phyloP scores from a whole-genome alignment of 2,888 invertebrate genomes.

The Drosophila helvetica region DNA sequence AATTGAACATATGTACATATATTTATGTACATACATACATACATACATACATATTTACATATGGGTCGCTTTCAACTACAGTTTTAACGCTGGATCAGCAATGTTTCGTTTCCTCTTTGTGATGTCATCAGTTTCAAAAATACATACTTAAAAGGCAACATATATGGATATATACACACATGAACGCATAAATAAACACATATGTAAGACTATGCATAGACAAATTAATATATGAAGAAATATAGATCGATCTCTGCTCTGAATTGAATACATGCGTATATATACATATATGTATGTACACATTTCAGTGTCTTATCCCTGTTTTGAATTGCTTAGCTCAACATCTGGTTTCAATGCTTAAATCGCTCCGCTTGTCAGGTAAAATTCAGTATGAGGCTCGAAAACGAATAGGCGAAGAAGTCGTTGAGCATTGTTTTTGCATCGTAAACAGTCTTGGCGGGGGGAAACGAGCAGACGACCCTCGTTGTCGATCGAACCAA shows the following conservation, averaged over 20 bases:
- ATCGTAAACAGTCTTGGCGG: background rate
- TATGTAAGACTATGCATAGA: background rate
- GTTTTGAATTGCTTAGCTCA: background rate
- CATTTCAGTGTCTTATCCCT: background rate
- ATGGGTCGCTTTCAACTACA: background rate
- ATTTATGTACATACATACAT: too few species aligned
- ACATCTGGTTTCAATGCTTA: background rate
- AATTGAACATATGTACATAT: background rate
- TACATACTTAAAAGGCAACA: too few species aligned
- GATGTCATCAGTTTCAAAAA: background rate
- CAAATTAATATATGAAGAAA: background rate
- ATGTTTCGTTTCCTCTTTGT: constrained; percentile 13
- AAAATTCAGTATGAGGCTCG: background rate
- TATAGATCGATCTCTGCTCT: too few species aligned
- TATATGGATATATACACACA: background rate
- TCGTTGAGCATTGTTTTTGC: background rate
- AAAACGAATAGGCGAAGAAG: background rate
- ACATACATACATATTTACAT: background rate
- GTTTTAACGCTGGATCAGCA: background rate
- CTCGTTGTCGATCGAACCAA: too few species aligned
- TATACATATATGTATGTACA: background rate
- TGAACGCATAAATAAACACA: too few species aligned
- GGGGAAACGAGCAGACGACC: too few species aligned
- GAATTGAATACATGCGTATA: background rate
- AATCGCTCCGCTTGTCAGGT: background rate